Evolutionary conservation across 1,140 invertebrate species (phyloP), one percentile per base, ranked within the genome.

Genomic region (Micrasema minimum): DNA sequence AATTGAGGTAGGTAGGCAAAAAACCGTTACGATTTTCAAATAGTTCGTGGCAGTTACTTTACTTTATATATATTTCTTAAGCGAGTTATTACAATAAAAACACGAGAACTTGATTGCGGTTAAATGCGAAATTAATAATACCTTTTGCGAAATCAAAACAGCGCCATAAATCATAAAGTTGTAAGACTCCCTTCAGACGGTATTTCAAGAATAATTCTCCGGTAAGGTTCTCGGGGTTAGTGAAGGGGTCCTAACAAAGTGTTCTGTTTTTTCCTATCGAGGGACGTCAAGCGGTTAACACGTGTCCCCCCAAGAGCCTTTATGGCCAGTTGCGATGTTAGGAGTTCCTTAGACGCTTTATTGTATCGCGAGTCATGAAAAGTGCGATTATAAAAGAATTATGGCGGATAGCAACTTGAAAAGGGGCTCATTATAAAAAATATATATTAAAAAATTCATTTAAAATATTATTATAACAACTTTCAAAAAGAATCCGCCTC

Each of bases 251-350:
- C 18, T 14, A 31, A 7, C 26, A 31, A 31, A 7, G 38, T 48
- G 48, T 55, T 55, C 37, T 6, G 12, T 20, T 7, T 55, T 46
- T 71, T 55, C 59, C 23, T 55, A 59, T 72, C 46, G 43, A 61
- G 53, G 50, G 71, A 72, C 71, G 71, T 72, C 71, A 68, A 72
- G 71, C 71, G 53, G 71, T 72, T 72, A 72, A 72, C 71, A 72
- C 71, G 71, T 72, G 71, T 67, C 66, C 65, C 53, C 43, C 53
- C 53, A 62, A 68, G 71, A 41, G 68, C 65, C 43, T 62, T 67
- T 68, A 53, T 55, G 65, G 38, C 65, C 50, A 38, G 50, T 31
- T 41, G 10, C 23, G 35, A 38, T 53, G 31, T 18, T 53, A 23
- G 20, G 50, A 41, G 48, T 14, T 38, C 48, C 26, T 37, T 9